These are phyloP conservation scores for Petroica traversi DNA, from an alignment of 2,113 vertebrate species.

Conservation along the genomic window DNA sequence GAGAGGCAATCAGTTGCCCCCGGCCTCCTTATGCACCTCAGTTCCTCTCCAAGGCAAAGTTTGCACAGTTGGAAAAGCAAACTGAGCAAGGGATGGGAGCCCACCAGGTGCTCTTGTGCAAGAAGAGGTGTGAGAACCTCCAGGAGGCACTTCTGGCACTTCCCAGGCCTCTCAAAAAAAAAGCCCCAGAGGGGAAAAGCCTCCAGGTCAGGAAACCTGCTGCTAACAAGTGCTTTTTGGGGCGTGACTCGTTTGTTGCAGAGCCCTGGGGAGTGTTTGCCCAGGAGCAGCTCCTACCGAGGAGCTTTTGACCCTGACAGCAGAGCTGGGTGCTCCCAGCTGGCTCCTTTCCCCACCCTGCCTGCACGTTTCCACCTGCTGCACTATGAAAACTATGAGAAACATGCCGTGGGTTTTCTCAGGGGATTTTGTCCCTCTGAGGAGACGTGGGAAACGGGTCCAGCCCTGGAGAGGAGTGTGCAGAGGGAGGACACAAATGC, in stretches of 20 bases:
- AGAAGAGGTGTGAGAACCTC: neutral
- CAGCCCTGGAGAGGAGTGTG: rapidly evolving
- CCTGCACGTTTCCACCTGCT: neutral
- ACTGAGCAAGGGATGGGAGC: neutral
- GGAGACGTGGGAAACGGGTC: neutral
- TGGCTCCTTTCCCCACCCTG: neutral
- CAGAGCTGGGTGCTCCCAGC: neutral
- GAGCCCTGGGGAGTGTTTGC: neutral
- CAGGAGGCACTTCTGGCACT: rapidly evolving
- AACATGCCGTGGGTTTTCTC: neutral
- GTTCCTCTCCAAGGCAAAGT: neutral
- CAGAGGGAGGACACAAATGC: neutral
- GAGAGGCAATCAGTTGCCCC: neutral
- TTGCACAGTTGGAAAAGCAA: neutral
- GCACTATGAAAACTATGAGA: neutral
- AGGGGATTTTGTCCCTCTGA: neutral
- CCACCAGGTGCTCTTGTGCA: neutral
- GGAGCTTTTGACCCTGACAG: neutral
- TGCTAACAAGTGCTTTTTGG: neutral
- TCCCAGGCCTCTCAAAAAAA: neutral
- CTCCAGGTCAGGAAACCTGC: neutral
- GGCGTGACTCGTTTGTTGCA: neutral
- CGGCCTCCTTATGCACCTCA: neutral
- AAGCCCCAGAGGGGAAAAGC: neutral
- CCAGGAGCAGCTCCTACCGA: neutral